Base-by-base conservation (phyloP, 1,140 invertebrate species). In the Meloidogyne hapla region DNA sequence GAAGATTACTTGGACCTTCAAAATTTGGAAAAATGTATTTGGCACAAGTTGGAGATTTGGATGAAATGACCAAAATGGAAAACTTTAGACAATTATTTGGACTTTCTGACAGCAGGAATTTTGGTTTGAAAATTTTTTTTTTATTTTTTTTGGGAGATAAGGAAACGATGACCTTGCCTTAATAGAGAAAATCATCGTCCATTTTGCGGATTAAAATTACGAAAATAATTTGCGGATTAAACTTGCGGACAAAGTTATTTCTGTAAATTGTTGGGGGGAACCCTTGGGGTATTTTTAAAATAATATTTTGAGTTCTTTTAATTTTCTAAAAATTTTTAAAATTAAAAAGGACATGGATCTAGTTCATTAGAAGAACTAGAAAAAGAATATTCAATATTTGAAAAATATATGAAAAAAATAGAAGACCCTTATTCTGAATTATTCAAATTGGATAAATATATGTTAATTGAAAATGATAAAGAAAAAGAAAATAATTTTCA, bases 51-150 rank as follows among this genome's bases (percentile, higher is more conserved):
- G 65, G 25, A 6, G 76, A 78, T 26, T 40, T 61, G 9, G 66
- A 77, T 33, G 28, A 68, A 12, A 74, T 28, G 33, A 33, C 9
- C 33, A 68, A n/a, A n/a, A 10, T 21, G 25, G 38, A 15, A 61
- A 73, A 61, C 48, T 45, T 77, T n/a, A 65, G 76, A 65, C 64
- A 75, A 48, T 68, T 67, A 26, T 77, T 77, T 38, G 70, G 23
- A 15, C 75, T 77, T 28, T 77, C 76, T 5, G 76, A 77, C 28
- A 77, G 75, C 21, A 40, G 76, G 28, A 77, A 77, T 77, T 25
- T 77, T 15, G 69, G 62, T 73, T n/a, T 25, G 23, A n/a, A n/a
- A n/a, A n/a, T 28, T 13, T 61, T 64, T 25, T 64, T 63, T 61
- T 61, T 10, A 23, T 15, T 4, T 12, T 18, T 15, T 64, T 62